Percentiles rank a stretch among this genome's conserved stretches.
phyloP scores from a whole-genome alignment of 2,888 invertebrate genomes.

The Teinopalpus imperialis region DNA sequence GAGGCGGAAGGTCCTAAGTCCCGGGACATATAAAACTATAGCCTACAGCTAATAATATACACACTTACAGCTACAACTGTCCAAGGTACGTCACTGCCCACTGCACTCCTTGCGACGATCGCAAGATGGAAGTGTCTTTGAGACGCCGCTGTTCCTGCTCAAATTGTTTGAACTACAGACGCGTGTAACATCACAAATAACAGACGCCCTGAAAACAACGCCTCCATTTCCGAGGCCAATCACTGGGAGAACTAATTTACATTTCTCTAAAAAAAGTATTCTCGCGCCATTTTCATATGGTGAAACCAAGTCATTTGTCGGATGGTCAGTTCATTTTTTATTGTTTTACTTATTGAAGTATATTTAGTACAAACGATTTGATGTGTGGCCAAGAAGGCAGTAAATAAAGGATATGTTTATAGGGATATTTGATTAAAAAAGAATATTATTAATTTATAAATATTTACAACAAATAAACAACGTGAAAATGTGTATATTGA shows the following conservation, averaged over 20 bases:
- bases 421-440: too few species aligned
- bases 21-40: constrained; percentile 50
- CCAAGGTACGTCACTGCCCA: constrained; percentile 61
- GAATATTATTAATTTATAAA: constrained; percentile 3
- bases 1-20: too few species aligned
- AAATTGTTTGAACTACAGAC: neutral
- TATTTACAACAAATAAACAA: constrained; percentile 14
- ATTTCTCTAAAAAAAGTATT: too few species aligned
- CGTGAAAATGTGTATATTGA: neutral
- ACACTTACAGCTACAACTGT: constrained; percentile 56
- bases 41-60: constrained; percentile 59
- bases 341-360: too few species aligned
- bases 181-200: neutral
- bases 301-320: neutral
- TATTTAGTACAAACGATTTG: constrained; percentile 3
- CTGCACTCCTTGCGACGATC: constrained; percentile 43
- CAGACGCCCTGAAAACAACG: neutral
- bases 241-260: neutral
- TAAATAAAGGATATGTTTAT: too few species aligned
- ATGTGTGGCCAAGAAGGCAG: too few species aligned
- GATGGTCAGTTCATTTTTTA: too few species aligned
- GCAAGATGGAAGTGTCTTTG: neutral
- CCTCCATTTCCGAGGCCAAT: neutral
- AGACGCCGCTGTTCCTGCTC: neutral
- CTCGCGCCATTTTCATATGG: too few species aligned